A percentile compares a stretch with the other conserved stretches of the same genome.
Evolutionary conservation across 35 echinoderm and acorn worm species (phyloP).

Genomic region (Anneissia japonica): DNA sequence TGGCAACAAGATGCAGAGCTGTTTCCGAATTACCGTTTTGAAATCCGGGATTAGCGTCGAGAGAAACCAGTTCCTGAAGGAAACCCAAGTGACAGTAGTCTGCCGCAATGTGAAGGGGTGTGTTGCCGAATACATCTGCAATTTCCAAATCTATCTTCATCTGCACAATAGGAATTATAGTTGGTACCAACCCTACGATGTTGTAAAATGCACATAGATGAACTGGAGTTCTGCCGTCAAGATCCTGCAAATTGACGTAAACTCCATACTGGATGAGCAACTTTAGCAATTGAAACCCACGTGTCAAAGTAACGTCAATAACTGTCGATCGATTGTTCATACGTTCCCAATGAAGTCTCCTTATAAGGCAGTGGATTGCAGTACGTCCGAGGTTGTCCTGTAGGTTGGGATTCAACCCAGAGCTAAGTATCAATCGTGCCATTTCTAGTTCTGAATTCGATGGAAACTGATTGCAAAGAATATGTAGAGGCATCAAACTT

Average conservation of each 20-base stretch:
- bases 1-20: conserved; percentile 13
- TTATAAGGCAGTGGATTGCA: conserved; percentile 33
- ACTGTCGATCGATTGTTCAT: not conserved
- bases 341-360: conserved; percentile 8
- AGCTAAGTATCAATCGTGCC: conserved; percentile 13
- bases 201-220: conserved; percentile 36
- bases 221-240: not conserved
- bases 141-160: conserved; percentile 3
- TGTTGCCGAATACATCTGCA: conserved; percentile 9
- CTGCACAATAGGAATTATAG: not conserved
- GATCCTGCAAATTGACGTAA: conserved; percentile 6
- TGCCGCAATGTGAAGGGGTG: conserved; percentile 15
- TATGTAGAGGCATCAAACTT: not conserved
- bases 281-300: not conserved
- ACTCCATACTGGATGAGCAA: conserved; percentile 4
- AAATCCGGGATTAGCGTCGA: conserved; percentile 3
- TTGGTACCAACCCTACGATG: not conserved
- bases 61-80: not conserved
- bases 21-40: conserved; percentile 6
- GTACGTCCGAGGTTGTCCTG: conserved; percentile 21
- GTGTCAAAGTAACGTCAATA: not conserved
- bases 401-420: conserved; percentile 32
- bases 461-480: not conserved
- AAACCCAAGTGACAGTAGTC: conserved; percentile 14
- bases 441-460: not conserved